Evolutionary conservation across 2,888 invertebrate species (phyloP), one percentile per base, ranked within the genome.

Genomic region (Liodrosophila aerea): DNA sequence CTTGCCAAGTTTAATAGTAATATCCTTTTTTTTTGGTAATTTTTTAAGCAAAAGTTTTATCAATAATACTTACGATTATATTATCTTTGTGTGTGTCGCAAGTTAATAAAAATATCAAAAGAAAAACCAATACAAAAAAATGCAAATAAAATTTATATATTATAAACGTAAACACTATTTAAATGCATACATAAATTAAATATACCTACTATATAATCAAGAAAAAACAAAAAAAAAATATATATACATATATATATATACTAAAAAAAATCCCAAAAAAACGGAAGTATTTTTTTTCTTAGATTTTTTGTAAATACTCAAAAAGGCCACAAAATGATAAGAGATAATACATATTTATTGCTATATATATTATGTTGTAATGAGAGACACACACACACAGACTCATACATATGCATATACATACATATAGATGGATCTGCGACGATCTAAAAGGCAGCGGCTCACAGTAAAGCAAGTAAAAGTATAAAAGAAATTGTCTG

Each of bases 261-360:
- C 30, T 12, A 29, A 49, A 49, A 33, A 3, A 39, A 22, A 45
- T 37, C 9, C 1, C 7, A 12, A 12, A 12, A 36, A 51, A 46
- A 61, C 27, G 52, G 49, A 59, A 54, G 27, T 59, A 65, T 64
- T 43, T 76, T 82, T 83, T 84, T 82, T 80, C 83, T 72, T 85
- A 62, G 57, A 74, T 64, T 78, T 73, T 85, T 78, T 85, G 85
- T 82, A 78, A 78, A 78, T 85, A 85, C 80, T 78, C 85, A 72
- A 85, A 78, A 53, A 60, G 39, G 66, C 49, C 53, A 65, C 31
- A 15, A 46, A 56, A 39, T 29, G 15, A 7, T 1, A 33, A 40
- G 33, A 36, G 47, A 12, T 29, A 36, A 31, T 7, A 41, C 49
- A 58, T 60, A 78, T 76, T 73, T 83, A 72, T 76, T 72, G 61